phyloP scores from a whole-genome alignment of 2,113 vertebrate species.

The Pycnonotus jocosus region DNA sequence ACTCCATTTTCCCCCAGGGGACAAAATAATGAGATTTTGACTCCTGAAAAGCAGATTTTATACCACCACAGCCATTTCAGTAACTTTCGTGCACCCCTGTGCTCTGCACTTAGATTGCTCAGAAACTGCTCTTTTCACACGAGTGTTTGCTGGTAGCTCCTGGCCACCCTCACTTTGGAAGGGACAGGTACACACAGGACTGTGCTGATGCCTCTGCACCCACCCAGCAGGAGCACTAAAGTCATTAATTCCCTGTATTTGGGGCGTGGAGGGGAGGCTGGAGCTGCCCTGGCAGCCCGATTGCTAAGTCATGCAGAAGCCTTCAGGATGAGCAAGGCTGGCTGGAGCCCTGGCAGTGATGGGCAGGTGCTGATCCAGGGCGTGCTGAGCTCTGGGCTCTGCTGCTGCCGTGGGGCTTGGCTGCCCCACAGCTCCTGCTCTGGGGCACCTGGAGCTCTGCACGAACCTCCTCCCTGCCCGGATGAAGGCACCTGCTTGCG shows the following conservation, averaged over 20 bases:
- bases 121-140: fast-evolving
- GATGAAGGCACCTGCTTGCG: neutral
- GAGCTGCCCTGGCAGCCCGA: neutral
- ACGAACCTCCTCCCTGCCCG: neutral
- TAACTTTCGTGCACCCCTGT: neutral
- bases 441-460: neutral
- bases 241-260: fast-evolving
- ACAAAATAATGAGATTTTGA: neutral
- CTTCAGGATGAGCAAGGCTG: neutral
- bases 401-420: neutral
- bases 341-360: neutral
- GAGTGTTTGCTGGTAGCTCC: fast-evolving
- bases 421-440: neutral
- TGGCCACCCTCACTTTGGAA: neutral
- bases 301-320: slow-evolving; percentile 5
- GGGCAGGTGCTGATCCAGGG: neutral
- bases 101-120: neutral
- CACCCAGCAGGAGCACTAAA: neutral
- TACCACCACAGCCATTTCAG: neutral
- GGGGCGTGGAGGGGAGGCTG: neutral
- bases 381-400: neutral
- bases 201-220: neutral
- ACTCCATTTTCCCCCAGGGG: too few species aligned
- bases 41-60: neutral
- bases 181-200: neutral